phyloP scores from a whole-genome alignment of 2,888 invertebrate species.

The Harpagoxenus sublaevis region DNA sequence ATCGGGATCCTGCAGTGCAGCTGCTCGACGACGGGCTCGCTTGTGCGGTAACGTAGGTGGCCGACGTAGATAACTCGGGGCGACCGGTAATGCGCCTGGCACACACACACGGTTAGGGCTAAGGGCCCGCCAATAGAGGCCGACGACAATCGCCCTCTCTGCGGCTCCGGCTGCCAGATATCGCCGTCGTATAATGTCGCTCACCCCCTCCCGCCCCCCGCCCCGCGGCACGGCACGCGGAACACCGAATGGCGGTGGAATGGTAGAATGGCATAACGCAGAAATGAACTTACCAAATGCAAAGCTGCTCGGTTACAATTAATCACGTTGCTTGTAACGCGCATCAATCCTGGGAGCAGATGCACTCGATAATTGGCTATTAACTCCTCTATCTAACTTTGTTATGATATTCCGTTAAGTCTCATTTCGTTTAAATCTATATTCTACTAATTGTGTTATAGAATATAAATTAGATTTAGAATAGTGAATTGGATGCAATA shows the following conservation, averaged over 20 bases:
- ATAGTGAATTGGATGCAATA: not conserved
- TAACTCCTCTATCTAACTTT: constrained; percentile 29
- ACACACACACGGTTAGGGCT: constrained; percentile 74
- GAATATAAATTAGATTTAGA: not conserved
- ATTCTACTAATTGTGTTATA: not conserved
- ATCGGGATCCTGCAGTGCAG: constrained; percentile 83
- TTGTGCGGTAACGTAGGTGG: constrained; percentile 81
- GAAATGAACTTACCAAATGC: constrained; percentile 50
- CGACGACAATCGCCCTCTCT: constrained; percentile 72
- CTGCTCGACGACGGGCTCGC: constrained; percentile 68
- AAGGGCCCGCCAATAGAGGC: constrained; percentile 79
- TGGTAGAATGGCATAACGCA: constrained; percentile 25
- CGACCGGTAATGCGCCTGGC: constrained; percentile 82
- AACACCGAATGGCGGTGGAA: constrained; percentile 17
- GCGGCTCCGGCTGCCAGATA: constrained; percentile 39
- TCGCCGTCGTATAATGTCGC: constrained; percentile 47
- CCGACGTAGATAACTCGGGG: constrained; percentile 83
- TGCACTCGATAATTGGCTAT: constrained; percentile 33
- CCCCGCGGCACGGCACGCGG: not conserved
- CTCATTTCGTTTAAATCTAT: not conserved
- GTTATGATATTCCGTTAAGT: not conserved
- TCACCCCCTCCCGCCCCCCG: not conserved
- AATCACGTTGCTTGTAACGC: constrained; percentile 38
- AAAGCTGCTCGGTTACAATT: constrained; percentile 37
- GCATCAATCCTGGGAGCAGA: constrained; percentile 23